Evolutionary conservation across 2,113 vertebrate species (phyloP).

Genomic region (Lagenorhynchus albirostris): DNA sequence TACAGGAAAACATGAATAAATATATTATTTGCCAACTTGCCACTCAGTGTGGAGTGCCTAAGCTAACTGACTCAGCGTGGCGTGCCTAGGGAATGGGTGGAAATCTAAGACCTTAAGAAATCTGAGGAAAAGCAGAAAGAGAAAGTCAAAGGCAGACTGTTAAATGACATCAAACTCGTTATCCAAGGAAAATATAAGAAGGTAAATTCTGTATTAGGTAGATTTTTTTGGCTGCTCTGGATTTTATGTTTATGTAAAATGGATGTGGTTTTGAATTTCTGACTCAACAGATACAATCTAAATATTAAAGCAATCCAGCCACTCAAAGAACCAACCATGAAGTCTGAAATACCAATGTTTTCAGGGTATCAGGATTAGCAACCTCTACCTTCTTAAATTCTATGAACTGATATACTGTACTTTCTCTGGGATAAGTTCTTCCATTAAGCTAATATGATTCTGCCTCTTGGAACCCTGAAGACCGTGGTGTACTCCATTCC

Average conservation of each 20-base stretch:
- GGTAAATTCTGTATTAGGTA: background rate
- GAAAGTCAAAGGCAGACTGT: slow-evolving; percentile 38
- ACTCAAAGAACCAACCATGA: background rate
- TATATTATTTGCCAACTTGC: background rate
- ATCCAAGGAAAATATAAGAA: slow-evolving; percentile 19
- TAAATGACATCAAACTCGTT: slow-evolving; percentile 42
- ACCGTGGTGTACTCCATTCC: background rate
- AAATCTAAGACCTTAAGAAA: slow-evolving; percentile 27
- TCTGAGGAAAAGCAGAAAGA: background rate
- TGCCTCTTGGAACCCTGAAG: slow-evolving; percentile 24
- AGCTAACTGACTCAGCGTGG: background rate
- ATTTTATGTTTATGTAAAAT: slow-evolving; percentile 42
- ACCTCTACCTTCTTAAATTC: slow-evolving; percentile 16
- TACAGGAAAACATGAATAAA: background rate
- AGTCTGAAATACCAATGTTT: slow-evolving; percentile 32
- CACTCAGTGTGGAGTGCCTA: background rate
- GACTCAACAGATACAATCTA: slow-evolving; percentile 17
- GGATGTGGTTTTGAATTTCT: background rate
- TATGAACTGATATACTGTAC: background rate
- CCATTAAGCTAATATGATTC: slow-evolving; percentile 24
- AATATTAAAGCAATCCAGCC: background rate
- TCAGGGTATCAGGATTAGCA: background rate
- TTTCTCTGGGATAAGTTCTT: slow-evolving; percentile 2
- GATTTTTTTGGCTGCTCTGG: slow-evolving; percentile 5
- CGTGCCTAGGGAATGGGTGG: background rate